Evolutionary conservation across 2,113 vertebrate genomes (phyloP).

Genomic region (Dromaius novaehollandiae): DNA sequence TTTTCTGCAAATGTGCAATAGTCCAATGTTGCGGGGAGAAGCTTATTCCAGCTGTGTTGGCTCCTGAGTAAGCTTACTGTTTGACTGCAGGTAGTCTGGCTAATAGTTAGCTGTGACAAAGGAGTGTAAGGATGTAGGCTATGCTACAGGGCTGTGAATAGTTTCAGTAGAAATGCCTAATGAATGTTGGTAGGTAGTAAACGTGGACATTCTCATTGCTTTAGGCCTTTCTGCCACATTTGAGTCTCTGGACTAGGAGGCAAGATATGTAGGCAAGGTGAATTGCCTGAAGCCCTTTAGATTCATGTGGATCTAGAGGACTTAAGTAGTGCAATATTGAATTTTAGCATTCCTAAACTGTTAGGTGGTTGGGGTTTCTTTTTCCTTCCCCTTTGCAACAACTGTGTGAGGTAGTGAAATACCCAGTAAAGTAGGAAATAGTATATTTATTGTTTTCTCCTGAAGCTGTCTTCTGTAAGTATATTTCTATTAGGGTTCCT

Average conservation of each 20-base stretch:
- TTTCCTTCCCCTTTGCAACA: not conserved
- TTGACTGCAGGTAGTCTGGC: not conserved
- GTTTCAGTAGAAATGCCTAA: too few relatives aligned
- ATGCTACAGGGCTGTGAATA: too few relatives aligned
- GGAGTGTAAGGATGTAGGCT: not conserved
- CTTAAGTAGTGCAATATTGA: not conserved
- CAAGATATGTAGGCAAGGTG: too few relatives aligned
- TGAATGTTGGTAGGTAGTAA: not conserved
- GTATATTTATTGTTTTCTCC: not conserved
- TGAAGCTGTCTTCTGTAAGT: not conserved
- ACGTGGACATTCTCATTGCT: too few relatives aligned
- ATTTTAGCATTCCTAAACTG: not conserved
- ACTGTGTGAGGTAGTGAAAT: not conserved
- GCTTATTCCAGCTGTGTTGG: too few relatives aligned
- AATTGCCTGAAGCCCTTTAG: too few relatives aligned
- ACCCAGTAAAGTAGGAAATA: too few relatives aligned
- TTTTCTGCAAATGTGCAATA: not conserved
- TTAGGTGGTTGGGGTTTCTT: not conserved
- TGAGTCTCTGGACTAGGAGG: too few relatives aligned
- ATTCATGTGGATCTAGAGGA: not conserved
- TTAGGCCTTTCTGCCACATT: not conserved
- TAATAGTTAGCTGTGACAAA: not conserved
- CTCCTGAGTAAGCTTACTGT: not conserved
- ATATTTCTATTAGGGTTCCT: accelerated
- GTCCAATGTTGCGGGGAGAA: not conserved